phyloP scores from a whole-genome alignment of 2,888 invertebrate genomes.

The Saturnia pavonia region DNA sequence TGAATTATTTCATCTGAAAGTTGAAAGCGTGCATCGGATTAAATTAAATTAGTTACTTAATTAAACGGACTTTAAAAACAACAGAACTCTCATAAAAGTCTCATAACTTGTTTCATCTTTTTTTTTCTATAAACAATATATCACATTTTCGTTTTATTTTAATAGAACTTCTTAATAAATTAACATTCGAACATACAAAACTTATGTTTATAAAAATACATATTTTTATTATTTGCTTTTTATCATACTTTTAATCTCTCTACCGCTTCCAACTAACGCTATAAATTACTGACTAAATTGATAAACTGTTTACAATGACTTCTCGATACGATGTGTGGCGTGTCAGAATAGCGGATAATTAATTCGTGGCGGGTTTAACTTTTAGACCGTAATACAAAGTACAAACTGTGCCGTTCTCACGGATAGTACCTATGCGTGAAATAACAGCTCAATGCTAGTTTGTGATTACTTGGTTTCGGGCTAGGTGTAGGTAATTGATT shows the following conservation, averaged over 20 bases:
- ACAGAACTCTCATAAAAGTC: neutral
- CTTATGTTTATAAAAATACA: neutral
- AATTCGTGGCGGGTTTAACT: neutral
- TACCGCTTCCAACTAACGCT: neutral
- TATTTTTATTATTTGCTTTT: neutral
- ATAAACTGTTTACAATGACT: neutral
- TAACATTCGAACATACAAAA: no score
- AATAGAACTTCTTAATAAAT: no score
- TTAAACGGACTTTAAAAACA: neutral
- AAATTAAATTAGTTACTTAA: neutral
- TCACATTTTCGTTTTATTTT: neutral
- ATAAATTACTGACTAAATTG: neutral
- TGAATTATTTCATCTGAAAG: slow-evolving; percentile 71
- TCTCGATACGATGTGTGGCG: neutral
- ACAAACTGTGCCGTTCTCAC: no score
- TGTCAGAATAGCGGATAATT: neutral
- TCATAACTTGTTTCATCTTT: no score
- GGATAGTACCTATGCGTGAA: neutral
- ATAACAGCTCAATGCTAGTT: no score
- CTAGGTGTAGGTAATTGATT: neutral
- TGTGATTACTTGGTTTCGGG: neutral
- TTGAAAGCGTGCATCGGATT: neutral
- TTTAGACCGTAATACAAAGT: no score
- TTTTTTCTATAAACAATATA: neutral
- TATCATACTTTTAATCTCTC: neutral